Evolutionary conservation across 2,113 vertebrate species (phyloP).

Genomic region (Heterotis niloticus): DNA sequence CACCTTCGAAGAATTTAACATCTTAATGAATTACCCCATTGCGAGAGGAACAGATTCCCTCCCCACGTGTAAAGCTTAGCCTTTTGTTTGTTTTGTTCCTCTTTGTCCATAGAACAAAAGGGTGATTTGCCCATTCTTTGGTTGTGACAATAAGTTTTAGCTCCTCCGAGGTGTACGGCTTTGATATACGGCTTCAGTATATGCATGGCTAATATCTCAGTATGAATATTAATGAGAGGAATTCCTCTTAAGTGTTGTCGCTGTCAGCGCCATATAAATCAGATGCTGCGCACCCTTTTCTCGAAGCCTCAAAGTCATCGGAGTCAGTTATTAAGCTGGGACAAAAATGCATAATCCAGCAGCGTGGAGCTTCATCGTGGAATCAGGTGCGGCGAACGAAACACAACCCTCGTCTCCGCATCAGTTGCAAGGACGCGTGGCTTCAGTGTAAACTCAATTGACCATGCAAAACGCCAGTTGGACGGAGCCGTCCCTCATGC

Average conservation of each 20-base stretch:
- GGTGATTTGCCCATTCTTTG: not conserved
- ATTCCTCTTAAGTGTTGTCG: not conserved
- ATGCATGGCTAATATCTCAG: slow-evolving; percentile 30
- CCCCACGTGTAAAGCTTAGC: slow-evolving; percentile 54
- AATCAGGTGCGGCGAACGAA: slow-evolving; percentile 63
- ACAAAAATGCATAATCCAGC: slow-evolving; percentile 51
- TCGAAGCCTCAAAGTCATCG: slow-evolving; percentile 15
- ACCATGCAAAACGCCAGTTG: not conserved
- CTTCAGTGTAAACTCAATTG: not conserved
- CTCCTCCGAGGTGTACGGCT: slow-evolving; percentile 8
- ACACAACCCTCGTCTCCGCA: slow-evolving; percentile 57
- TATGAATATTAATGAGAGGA: slow-evolving; percentile 33
- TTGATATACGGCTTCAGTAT: slow-evolving; percentile 17
- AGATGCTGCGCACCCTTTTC: not conserved
- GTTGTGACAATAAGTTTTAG: slow-evolving; percentile 14
- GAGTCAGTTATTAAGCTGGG: slow-evolving; percentile 42
- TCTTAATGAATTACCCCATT: slow-evolving; percentile 64
- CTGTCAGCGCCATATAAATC: slow-evolving; percentile 5
- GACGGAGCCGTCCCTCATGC: not conserved
- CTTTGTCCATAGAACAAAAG: not conserved
- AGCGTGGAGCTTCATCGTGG: slow-evolving; percentile 58
- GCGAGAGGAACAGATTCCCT: slow-evolving; percentile 56
- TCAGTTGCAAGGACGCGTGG: slow-evolving; percentile 48
- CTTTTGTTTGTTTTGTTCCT: not conserved
- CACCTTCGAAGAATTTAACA: slow-evolving; percentile 58